Evolutionary conservation across 2,797 vertebrate species (phyloP).

Genomic region (Pseudomugil tenellus): DNA sequence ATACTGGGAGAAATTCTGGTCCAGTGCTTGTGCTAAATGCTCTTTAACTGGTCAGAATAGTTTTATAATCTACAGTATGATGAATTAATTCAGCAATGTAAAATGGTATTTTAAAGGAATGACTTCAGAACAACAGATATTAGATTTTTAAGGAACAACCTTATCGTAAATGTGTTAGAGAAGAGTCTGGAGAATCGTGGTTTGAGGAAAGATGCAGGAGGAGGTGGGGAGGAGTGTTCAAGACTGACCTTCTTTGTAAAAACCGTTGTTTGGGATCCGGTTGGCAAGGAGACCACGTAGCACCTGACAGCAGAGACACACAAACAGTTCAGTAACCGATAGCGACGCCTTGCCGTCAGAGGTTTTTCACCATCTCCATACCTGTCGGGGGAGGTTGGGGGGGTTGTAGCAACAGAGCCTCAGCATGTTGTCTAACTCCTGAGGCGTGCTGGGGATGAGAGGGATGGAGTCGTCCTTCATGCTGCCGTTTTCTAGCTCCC

Average conservation of each 20-base stretch:
- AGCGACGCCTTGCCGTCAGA: background rate
- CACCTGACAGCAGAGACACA: slow-evolving; percentile 48
- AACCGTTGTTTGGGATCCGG: slow-evolving; percentile 66
- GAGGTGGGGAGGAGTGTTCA: too few species aligned
- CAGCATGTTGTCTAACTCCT: slow-evolving; percentile 64
- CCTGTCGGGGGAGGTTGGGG: slow-evolving; percentile 53
- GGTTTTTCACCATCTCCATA: slow-evolving; percentile 10
- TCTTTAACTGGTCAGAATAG: too few species aligned
- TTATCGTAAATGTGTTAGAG: too few species aligned
- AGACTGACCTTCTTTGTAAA: slow-evolving; percentile 71
- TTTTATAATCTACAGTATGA: too few species aligned
- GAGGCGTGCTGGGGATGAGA: slow-evolving; percentile 59
- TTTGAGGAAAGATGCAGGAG: background rate
- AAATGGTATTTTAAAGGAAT: too few species aligned
- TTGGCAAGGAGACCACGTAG: slow-evolving; percentile 64
- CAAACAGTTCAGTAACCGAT: background rate
- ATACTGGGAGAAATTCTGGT: background rate
- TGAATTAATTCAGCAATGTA: too few species aligned
- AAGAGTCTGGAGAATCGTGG: background rate
- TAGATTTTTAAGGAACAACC: too few species aligned
- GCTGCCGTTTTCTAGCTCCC: slow-evolving; percentile 46
- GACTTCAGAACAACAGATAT: too few species aligned
- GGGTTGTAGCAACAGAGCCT: slow-evolving; percentile 53
- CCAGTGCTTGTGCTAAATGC: too few species aligned
- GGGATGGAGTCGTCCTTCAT: slow-evolving; percentile 37